Percentiles rank a stretch among this genome's conserved stretches.
phyloP scores from a whole-genome alignment of 2,888 invertebrate genomes.

The Notocelia uddmanniana region DNA sequence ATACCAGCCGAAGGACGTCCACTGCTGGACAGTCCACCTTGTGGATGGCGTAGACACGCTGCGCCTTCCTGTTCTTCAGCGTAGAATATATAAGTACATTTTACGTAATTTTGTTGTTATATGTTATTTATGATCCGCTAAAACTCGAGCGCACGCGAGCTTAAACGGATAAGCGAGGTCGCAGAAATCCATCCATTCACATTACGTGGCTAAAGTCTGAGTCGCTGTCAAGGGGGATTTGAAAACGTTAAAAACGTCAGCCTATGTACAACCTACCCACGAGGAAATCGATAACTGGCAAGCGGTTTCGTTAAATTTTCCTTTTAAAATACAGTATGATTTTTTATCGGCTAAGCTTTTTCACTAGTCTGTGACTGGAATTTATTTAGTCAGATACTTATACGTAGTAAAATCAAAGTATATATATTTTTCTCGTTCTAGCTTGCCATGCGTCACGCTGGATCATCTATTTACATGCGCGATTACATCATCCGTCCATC shows the following conservation, averaged over 20 bases:
- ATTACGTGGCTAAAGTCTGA: constrained; percentile 50
- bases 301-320: neutral
- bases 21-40: too few relatives aligned
- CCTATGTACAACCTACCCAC: constrained; percentile 6
- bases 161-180: constrained; percentile 53
- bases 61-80: too few relatives aligned
- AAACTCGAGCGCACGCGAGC: constrained; percentile 44
- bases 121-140: constrained; percentile 33
- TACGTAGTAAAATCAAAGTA: too few relatives aligned
- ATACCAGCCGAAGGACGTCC: too few relatives aligned
- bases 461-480: too few relatives aligned
- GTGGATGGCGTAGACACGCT: too few relatives aligned
- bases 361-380: neutral
- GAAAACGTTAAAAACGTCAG: constrained; percentile 40
- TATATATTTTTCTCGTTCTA: too few relatives aligned
- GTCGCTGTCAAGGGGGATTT: constrained; percentile 44
- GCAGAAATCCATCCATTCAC: constrained; percentile 55
- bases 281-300: constrained; percentile 1
- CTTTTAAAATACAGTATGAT: neutral
- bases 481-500: neutral
- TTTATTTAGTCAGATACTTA: too few relatives aligned
- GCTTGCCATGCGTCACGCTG: too few relatives aligned
- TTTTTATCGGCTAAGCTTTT: neutral
- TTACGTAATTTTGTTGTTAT: too few relatives aligned
- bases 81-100: too few relatives aligned